Percentiles rank a stretch among this genome's conserved stretches.
phyloP scores from a whole-genome alignment of 2,888 invertebrate species.

The Aspidiotus destructor region DNA sequence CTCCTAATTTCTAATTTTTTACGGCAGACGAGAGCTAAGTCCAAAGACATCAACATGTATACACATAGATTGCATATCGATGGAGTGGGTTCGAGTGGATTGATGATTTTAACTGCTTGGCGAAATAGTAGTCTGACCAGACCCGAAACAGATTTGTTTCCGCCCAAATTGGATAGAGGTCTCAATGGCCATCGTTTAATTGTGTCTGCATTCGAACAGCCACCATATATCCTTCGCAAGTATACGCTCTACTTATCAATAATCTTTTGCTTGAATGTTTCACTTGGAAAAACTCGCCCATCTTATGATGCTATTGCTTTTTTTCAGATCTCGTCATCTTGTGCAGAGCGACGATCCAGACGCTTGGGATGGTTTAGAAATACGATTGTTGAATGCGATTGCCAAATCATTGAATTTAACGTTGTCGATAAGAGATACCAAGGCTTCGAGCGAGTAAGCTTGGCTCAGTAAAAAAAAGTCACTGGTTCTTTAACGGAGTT shows the following conservation, averaged over 20 bases:
- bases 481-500: background rate
- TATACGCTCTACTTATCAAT: conserved; percentile 39
- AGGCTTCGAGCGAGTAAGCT: conserved; percentile 45
- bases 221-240: conserved; percentile 63
- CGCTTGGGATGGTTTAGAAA: conserved; percentile 65
- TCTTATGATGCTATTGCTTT: conserved; percentile 2
- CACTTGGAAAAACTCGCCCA: background rate
- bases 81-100: conserved; percentile 59
- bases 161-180: conserved; percentile 55
- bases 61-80: conserved; percentile 64
- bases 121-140: conserved; percentile 53
- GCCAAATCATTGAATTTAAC: conserved; percentile 61
- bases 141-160: conserved; percentile 55
- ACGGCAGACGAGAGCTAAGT: background rate
- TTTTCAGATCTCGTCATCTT: conserved; percentile 44
- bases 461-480: no score
- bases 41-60: conserved; percentile 55
- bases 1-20: no score
- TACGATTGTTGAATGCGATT: conserved; percentile 54
- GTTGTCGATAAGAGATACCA: conserved; percentile 53
- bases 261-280: background rate
- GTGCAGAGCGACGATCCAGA: conserved; percentile 42
- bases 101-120: conserved; percentile 63
- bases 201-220: conserved; percentile 59
- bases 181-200: conserved; percentile 66